Evolutionary conservation across 1,140 invertebrate genomes (phyloP), one percentile per base, ranked within the genome.

Genomic region (Nixonia krombeini): DNA sequence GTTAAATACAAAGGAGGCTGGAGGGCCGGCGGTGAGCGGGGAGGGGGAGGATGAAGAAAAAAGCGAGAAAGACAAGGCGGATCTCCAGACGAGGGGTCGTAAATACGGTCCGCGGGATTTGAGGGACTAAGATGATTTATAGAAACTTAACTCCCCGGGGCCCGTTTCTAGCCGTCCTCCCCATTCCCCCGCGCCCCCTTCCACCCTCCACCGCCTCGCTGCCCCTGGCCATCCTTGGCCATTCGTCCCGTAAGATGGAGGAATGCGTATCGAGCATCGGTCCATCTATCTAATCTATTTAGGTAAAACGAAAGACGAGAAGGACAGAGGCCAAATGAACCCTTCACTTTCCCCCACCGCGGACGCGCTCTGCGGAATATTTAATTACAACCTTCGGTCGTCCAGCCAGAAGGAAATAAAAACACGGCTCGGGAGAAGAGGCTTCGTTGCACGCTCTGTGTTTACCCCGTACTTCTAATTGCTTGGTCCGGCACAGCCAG

Each of bases 401-500:
- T 67, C 58, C 18, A 37, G 21, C 7, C 57, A 40, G 66, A 69
- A 75, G 74, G 74, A 76, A 81, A 79, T 76, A 76, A 78, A 81
- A 72, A 75, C 70, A 65, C 42, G 50, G 44, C 51, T 61, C 50
- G 26, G 25, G 5, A 45, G 31, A 44, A 44, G 35, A 42, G 65
- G 67, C 55, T 66, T 50, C 68, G 62, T 67, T 37, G 50, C 45
- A 46, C 65, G 67, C 75, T 75, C 80, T 84, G 73, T 84, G 79
- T 82, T 84, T 84, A 84, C 80, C 78, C 75, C 78, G 76, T 81
- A 78, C 76, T 84, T 82, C 80, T 84, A 84, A 84, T 84, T 84
- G 78, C 81, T 79, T 71, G 51, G 73, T 51, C 72, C 58, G 45
- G 46, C 52, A 70, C 52, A 72, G 72, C 59, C 75, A 71, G 73